Conservation (phyloP, 2,113 vertebrate species). For the Trogon melanurus region DNA sequence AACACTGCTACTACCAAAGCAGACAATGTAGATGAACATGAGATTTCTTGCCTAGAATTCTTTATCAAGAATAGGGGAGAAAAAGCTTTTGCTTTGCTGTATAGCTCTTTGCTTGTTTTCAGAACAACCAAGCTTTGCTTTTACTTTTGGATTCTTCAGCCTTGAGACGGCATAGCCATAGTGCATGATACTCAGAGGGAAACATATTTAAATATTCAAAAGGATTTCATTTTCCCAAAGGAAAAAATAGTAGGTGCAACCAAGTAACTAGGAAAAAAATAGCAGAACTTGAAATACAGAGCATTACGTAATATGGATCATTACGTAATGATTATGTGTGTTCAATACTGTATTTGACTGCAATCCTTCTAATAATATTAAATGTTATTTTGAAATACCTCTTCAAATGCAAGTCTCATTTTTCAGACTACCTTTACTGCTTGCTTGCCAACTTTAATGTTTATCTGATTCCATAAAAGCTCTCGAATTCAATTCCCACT, state of each 20-base stretch:
- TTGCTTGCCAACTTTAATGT: not conserved
- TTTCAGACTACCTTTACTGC: not conserved
- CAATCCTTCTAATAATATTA: constrained; percentile 52
- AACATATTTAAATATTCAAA: not conserved
- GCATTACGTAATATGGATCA: not conserved
- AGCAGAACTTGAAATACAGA: not conserved
- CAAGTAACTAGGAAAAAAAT: constrained; percentile 2
- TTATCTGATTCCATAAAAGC: not conserved
- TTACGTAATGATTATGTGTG: constrained; percentile 2
- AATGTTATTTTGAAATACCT: constrained; percentile 61
- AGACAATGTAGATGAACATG: not conserved
- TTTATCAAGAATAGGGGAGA: not conserved
- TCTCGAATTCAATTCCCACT: not conserved
- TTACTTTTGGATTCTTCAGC: not conserved
- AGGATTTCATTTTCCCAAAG: not conserved
- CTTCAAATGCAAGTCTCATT: not conserved
- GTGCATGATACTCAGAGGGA: not conserved
- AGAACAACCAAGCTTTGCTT: not conserved
- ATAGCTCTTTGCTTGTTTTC: not conserved
- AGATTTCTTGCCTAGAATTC: not conserved
- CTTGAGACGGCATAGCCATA: not conserved
- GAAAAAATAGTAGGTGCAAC: not conserved
- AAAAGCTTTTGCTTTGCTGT: not conserved
- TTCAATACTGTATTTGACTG: constrained; percentile 23
- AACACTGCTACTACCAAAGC: not conserved